Evolutionary conservation across 2,888 invertebrate genomes (phyloP), one percentile per base, ranked within the genome.

Genomic region (Drosophila rubida): DNA sequence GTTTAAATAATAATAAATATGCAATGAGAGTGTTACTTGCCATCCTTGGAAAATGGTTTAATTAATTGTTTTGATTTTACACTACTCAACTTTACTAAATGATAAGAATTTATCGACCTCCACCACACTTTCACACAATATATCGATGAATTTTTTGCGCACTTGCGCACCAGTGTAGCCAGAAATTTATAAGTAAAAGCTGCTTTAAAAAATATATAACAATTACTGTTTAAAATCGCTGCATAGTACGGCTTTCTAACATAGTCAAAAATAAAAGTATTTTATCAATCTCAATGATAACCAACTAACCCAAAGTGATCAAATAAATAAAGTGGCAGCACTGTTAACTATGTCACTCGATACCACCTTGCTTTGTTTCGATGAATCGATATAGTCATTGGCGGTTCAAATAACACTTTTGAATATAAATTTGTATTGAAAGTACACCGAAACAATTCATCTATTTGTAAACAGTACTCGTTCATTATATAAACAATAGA

Each of bases 21-120:
- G 69, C 82, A 67, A 61, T 61, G 62, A 74, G 62, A 55, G 55
- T 42, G 53, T 75, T 62, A 75, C 72, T 58, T 37, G 75, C 75
- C 75, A 75, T 75, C 22, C 53, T 75, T 64, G 59, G 6, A 54
- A 6, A 54, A 60, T 54, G 60, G 60, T 67, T 51, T 54, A 37
- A 37, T 7, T 19, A 30, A 32, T 48, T 58, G 49, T 46, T 68
- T 53, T 45, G 11, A 48, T 37, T 46, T 51, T 59, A 14, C 19
- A 5, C 42, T 32, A 42, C 14, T 25, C 16, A 19, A n/a, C 9
- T 23, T 30, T 14, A 23, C 5, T 4, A 32, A 35, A 44, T 35
- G 44, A 27, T 27, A 51, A 5, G 19, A 23, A 13, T 9, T 9
- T 27, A 59, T 59, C 59, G 59, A 9, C 44, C 13, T n/a, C 59